Evolutionary conservation across 2,888 invertebrate species (phyloP), one percentile per base, ranked within the genome.

Genomic region (Dolichomitus sp.): DNA sequence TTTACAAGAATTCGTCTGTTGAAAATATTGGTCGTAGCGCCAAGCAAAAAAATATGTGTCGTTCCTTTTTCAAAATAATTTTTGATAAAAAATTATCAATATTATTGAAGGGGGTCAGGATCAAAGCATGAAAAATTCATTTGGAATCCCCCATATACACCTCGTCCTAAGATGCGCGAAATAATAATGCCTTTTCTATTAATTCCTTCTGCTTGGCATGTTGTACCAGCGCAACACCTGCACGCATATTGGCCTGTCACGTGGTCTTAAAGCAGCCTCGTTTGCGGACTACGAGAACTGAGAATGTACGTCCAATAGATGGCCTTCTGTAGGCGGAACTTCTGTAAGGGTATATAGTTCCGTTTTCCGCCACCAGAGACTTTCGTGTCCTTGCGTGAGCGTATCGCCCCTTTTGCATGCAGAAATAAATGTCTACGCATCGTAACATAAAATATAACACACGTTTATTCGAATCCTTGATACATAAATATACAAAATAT

Each of bases 151-250:
- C n/a, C n/a, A n/a, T n/a, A n/a, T n/a, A n/a, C n/a, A n/a, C n/a
- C 23, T 23, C 23, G 23, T 1, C 23, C 1, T 23, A 23, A 23
- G 1, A 23, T 87, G 88, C 87, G 89, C 86, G 77, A 91, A 90
- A 90, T 91, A 89, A 87, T 87, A 91, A 89, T 89, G 87, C 78
- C 83, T 89, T 90, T 90, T 89, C 91, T 90, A 90, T 90, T 91
- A 90, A 91, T 91, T 90, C 88, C 88, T 88, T 88, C 87, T 87
- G 88, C 87, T 89, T 78, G 81, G 70, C 73, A 19, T 59, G 59
- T 7, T 70, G 73, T 48, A 73, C 68, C 68, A 54, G 33, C 14
- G 19, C 33, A 61, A 61, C 61, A 5, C 48, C 5, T 19, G 61
- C 72, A 61, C 72, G 72, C 72, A 73, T 48, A 72, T 63, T 17